A percentile compares a stretch with the other conserved stretches of the same genome.
Evolutionary conservation across 2,888 invertebrate genomes (phyloP).

Genomic region (Acanthosepion esculentum): DNA sequence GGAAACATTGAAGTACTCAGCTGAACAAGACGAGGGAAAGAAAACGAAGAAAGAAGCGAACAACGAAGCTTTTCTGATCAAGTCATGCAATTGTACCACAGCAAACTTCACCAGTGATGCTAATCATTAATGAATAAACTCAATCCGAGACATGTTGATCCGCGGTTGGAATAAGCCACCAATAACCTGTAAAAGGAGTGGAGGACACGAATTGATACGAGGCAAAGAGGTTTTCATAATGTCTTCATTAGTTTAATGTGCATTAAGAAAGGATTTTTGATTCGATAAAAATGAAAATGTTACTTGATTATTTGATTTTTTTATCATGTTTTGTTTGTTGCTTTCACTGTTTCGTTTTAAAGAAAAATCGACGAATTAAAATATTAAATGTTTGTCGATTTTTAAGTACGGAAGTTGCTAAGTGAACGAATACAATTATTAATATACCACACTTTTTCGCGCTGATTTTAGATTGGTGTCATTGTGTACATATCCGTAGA

Average conservation of each 20-base stretch:
- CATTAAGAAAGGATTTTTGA: neutral
- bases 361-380: neutral
- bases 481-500: too few species aligned
- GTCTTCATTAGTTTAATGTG: neutral
- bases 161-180: neutral
- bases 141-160: slow-evolving; percentile 8
- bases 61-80: neutral
- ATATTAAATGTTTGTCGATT: neutral
- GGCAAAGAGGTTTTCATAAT: neutral
- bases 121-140: neutral
- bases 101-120: neutral
- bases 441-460: too few species aligned
- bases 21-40: neutral
- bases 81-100: slow-evolving; percentile 21
- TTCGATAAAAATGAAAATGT: neutral
- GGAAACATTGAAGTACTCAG: too few species aligned
- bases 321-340: too few species aligned
- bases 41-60: neutral
- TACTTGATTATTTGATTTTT: neutral
- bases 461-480: too few species aligned
- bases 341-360: neutral
- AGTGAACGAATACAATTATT: neutral
- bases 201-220: neutral
- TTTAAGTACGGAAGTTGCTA: neutral
- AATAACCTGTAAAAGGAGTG: slow-evolving; percentile 6